Evolutionary conservation across 2,113 vertebrate genomes (phyloP).

Genomic region (Clarias macrocephalus): DNA sequence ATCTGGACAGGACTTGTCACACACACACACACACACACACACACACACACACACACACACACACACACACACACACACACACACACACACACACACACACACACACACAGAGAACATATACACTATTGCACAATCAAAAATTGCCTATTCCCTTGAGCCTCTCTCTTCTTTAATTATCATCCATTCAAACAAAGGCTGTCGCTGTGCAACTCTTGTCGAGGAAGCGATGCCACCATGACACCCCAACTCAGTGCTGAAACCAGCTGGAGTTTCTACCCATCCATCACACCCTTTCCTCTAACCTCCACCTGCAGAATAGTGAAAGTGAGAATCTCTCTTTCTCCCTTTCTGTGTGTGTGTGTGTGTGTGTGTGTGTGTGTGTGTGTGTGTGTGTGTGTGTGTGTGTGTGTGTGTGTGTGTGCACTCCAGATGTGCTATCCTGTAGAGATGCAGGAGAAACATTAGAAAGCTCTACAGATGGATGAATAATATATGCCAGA

Average conservation of each 20-base stretch:
- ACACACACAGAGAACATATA: background rate
- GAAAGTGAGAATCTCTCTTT: background rate
- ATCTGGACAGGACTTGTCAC: conserved; percentile 28
- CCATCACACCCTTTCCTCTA: conserved; percentile 41
- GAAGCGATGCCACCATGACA: conserved; percentile 3
- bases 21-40: background rate
- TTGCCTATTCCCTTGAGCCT: background rate
- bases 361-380: conserved; percentile 5
- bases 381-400: conserved; percentile 6
- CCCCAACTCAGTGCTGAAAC: background rate
- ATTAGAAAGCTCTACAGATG: conserved; percentile 52
- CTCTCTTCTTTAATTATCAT: conserved; percentile 31
- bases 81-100: conserved; percentile 14
- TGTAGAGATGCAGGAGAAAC: conserved; percentile 44
- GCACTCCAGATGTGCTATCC: conserved; percentile 50
- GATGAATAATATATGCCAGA: conserved; percentile 49
- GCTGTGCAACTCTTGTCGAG: conserved; percentile 29
- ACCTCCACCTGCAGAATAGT: conserved; percentile 48
- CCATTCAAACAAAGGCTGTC: conserved; percentile 15
- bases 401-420: conserved; percentile 5
- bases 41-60: conserved; percentile 16
- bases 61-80: conserved; percentile 16
- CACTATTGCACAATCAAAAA: background rate
- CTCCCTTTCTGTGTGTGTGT: background rate
- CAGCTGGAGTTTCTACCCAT: conserved; percentile 34